Evolutionary conservation across 2,797 vertebrate genomes (phyloP), one percentile per base, ranked within the genome.

Genomic region (Xerus rutilus): DNA sequence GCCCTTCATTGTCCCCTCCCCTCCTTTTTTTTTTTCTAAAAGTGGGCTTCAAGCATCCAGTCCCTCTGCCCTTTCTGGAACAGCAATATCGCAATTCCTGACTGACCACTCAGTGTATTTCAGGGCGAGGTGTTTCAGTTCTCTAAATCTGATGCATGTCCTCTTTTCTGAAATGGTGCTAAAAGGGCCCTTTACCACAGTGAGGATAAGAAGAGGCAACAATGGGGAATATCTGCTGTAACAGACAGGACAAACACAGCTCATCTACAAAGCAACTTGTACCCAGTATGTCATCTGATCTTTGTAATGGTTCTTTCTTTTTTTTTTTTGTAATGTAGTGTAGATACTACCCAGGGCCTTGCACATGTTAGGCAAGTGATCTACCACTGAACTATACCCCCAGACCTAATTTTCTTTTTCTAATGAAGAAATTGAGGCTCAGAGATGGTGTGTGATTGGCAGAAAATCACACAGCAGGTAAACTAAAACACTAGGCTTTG

Each of bases 381-480:
- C 3, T 67, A 67, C 65, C 15, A 17, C 65, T 67, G 65, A n/a
- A 6, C 65, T 18, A n/a, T n/a, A n/a, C 15, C 65, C 3, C 5
- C 65, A n/a, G 14, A 14, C 32, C 30, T 10, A 21, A 21, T 57
- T 57, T 21, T 62, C 76, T 65, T 82, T 78, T 85, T 43, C 59
- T 47, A 52, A 54, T 21, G 20, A 79, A 6, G 39, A 54, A 84
- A 83, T 1, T 2, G 23, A 70, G 49, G 59, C 62, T 65, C 77
- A 77, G 87, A 92, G 52, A 72, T 0, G 1, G 35, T 73, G 28
- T 74, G 1, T 47, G 21, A 49, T 59, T 92, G 52, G 70, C 15
- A 59, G 47, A 64, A 81, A n/a, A n/a, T 91, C 86, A 85, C 93
- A 70, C n/a, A 88, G 78, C 64, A 69, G 49, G 64, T 30, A 30